Evolutionary conservation across 1,140 invertebrate genomes (phyloP).

Genomic region (Nebria ingens): DNA sequence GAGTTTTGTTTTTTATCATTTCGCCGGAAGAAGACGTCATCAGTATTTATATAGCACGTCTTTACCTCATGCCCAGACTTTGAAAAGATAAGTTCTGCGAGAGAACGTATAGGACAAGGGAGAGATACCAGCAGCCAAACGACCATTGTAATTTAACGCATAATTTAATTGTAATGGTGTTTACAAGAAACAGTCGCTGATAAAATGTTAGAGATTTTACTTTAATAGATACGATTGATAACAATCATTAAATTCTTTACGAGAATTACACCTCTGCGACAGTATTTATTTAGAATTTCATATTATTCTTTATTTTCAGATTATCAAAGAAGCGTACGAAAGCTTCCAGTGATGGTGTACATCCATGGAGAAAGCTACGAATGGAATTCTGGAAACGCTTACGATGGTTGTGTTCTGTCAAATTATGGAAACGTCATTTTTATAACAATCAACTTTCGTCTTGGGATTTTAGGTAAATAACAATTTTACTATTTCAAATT

Average conservation of each 20-base stretch:
- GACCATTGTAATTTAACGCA: background rate
- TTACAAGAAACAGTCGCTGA: background rate
- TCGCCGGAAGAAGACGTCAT: background rate
- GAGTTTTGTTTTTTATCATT: slow-evolving; percentile 7
- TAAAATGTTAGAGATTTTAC: too few relatives aligned
- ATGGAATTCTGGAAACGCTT: slow-evolving; percentile 87
- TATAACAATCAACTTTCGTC: slow-evolving; percentile 84
- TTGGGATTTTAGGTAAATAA: slow-evolving; percentile 77
- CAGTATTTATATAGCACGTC: too few relatives aligned
- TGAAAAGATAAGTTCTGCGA: background rate
- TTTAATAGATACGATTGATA: too few relatives aligned
- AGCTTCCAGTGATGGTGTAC: slow-evolving; percentile 75
- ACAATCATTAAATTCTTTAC: too few relatives aligned
- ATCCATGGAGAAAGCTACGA: slow-evolving; percentile 88
- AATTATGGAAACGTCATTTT: slow-evolving; percentile 86
- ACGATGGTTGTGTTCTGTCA: slow-evolving; percentile 79
- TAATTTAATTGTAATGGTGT: slow-evolving; percentile 1
- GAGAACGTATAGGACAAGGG: background rate
- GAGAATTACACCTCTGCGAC: too few relatives aligned
- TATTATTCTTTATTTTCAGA: slow-evolving; percentile 33
- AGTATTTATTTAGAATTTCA: background rate
- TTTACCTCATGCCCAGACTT: background rate
- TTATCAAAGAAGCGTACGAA: slow-evolving; percentile 36
- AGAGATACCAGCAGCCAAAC: background rate
- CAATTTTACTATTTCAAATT: too few relatives aligned